Base-by-base conservation (phyloP, 2,113 vertebrate species). In the Cairina moschata region DNA sequence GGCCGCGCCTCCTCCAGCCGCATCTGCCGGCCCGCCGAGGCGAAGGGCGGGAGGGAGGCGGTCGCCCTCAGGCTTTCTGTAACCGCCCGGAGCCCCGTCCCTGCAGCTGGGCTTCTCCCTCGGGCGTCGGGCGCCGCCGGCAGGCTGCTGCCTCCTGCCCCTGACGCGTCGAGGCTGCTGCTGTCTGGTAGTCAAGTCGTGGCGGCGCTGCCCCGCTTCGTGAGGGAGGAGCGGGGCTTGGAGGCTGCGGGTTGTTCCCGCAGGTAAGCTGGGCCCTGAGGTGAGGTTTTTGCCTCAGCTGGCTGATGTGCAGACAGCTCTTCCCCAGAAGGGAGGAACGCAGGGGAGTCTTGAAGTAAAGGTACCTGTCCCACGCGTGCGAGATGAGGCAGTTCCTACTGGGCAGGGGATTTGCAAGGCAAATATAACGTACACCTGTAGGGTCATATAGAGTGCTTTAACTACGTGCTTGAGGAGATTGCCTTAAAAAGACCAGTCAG, bases 351-450 rank as follows among this genome's bases (percentile, higher is more conserved):
- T 15, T 2, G 17, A 46, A 29, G 3, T 3, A 12, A 56, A 8
- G 0, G 2, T 1, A 17, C 4, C 0, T 7, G 17, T 26, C 21
- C 6, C 1, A 38, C 13, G 0, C 4, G 3, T 5, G 4, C 17
- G 31, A 21, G 36, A 44, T 17, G 9, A 16, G 18, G 46, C 22
- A 31, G 44, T 34, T 29, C 4, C 9, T 22, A 1, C 7, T 3
- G 26, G 34, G 23, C 23, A 26, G 42, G 67, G 36, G 66, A 23
- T 56, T 3, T 29, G n/a, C 23, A 25, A 28, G 26, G 17, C 14
- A 13, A 14, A 25, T 31, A 32, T 1, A 31, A 31, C 0, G 10
- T 8, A 8, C 11, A 8, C 7, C 32, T 66, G 32, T 22, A 54
- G 52, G 48, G 13, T 13, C 32, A 11, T 0, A 8, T 1, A 48